Conservation (phyloP, 2,797 vertebrate genomes). For the Sphenodon punctatus region DNA sequence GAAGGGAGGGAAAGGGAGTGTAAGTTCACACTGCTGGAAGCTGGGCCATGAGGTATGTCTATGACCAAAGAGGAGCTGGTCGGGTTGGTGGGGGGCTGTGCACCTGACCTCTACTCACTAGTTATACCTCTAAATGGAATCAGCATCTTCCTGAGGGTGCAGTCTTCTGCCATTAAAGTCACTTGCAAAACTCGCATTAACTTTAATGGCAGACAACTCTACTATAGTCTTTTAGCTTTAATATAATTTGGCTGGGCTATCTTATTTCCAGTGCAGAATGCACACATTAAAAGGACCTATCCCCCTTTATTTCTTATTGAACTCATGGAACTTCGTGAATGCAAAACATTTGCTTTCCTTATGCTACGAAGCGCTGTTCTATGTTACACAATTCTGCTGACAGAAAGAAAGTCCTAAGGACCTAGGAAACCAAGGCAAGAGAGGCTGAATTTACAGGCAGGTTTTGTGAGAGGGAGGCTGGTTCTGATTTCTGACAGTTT, state of each 20-base stretch:
- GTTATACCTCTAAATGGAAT: too few relatives aligned
- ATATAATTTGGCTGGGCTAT: conserved; percentile 63
- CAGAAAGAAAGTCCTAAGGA: conserved; percentile 30
- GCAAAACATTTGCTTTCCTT: conserved; percentile 52
- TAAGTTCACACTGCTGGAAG: too few relatives aligned
- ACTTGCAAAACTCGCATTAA: too few relatives aligned
- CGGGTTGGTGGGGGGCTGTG: too few relatives aligned
- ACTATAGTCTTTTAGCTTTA: conserved; percentile 60
- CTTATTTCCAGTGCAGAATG: conserved; percentile 61
- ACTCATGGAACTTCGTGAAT: conserved; percentile 52
- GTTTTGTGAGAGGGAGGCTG: conserved; percentile 46
- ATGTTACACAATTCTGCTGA: neutral
- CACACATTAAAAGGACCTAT: conserved; percentile 50
- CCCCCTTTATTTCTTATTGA: conserved; percentile 27
- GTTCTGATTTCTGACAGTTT: conserved; percentile 62
- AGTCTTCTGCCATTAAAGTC: too few relatives aligned
- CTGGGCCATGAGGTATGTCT: too few relatives aligned
- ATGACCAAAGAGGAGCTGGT: too few relatives aligned
- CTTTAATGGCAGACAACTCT: too few relatives aligned
- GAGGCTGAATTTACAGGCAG: conserved; percentile 56
- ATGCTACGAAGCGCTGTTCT: conserved; percentile 7
- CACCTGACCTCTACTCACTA: too few relatives aligned
- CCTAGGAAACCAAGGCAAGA: conserved; percentile 41
- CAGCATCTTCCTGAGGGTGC: too few relatives aligned
- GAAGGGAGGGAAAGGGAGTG: too few relatives aligned